phyloP scores from a whole-genome alignment of 35 echinoderm and acorn worm species.

The Apostichopus parvimensis region DNA sequence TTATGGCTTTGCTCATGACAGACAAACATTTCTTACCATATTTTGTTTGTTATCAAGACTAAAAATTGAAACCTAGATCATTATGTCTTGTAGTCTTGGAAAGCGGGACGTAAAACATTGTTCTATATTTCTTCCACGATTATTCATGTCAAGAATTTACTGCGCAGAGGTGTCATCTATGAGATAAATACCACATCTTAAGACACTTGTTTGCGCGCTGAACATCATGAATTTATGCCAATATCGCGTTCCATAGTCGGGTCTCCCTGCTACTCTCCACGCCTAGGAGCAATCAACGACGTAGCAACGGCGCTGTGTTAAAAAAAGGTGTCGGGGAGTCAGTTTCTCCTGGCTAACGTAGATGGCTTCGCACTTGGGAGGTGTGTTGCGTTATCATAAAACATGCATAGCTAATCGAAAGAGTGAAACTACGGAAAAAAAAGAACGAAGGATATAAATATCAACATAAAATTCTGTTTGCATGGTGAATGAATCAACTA shows the following conservation, averaged over 20 bases:
- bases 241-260: slow-evolving; percentile 19
- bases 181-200: not conserved
- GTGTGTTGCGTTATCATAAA: slow-evolving; percentile 47
- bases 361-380: slow-evolving; percentile 22
- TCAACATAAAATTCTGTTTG: not conserved
- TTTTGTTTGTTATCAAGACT: too few species aligned
- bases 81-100: too few species aligned
- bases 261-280: slow-evolving; percentile 14
- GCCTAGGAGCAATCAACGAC: slow-evolving; percentile 32
- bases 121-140: not conserved
- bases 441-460: slow-evolving; percentile 11
- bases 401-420: slow-evolving; percentile 42
- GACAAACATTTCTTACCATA: too few species aligned
- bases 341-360: slow-evolving; percentile 34
- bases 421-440: not conserved
- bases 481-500: slow-evolving; percentile 32
- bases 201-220: not conserved
- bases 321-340: slow-evolving; percentile 20
- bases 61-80: too few species aligned
- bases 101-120: too few species aligned
- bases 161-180: not conserved
- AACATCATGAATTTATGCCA: not conserved
- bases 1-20: too few species aligned
- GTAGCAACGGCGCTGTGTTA: slow-evolving; percentile 1
- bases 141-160: not conserved